Base-by-base conservation (phyloP, 2,113 vertebrate species). In the Syngnathus floridae region DNA sequence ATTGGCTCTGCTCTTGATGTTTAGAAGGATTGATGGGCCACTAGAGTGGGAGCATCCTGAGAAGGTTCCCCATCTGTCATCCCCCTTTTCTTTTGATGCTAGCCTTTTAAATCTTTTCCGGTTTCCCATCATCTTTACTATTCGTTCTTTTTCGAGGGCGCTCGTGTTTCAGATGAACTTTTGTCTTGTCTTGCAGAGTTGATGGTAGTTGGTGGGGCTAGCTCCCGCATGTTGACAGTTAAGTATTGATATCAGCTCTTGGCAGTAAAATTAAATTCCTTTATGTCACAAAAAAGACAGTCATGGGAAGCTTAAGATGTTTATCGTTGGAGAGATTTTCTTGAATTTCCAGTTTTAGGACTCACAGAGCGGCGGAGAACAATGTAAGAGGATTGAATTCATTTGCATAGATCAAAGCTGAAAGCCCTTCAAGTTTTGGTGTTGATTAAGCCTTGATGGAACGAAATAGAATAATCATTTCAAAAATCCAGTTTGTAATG, bases 21-120 rank as follows among this genome's bases (percentile, higher is more conserved):
- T 31, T 31, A 31, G 26, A 31, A 31, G 26, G 26, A 31, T 31
- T 31, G 26, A 31, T 31, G 26, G 26, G 26, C 26, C 64, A 64
- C 45, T 74, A 57, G 13, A 73, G 43, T 16, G 40, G 55, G 38
- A 37, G 49, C 70, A 71, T 72, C 40, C 45, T 56, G 69, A 71
- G 21, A 31, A 45, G 31, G 12, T 35, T 65, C 38, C 63, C 64
- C 31, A 1, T 22, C 19, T 61, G 55, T 51, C 45, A 19, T 70
- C 45, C 19, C 60, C 36, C 26, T 71, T 31, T 64, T 12, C 22
- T 67, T 65, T 64, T 64, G 31, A 41, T 11, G n/a, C 14, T 43
- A 26, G 26, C 63, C 48, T 13, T 66, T 69, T 58, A 31, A n/a
- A 64, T 21, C 64, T 35, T 46, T 61, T 66, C 16, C 62, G 62